A percentile compares a stretch with the other conserved stretches of the same genome.
These are phyloP conservation scores for Anneissia japonica DNA, from an alignment of 35 echinoderm and acorn worm genomes.

Conservation along the genomic window DNA sequence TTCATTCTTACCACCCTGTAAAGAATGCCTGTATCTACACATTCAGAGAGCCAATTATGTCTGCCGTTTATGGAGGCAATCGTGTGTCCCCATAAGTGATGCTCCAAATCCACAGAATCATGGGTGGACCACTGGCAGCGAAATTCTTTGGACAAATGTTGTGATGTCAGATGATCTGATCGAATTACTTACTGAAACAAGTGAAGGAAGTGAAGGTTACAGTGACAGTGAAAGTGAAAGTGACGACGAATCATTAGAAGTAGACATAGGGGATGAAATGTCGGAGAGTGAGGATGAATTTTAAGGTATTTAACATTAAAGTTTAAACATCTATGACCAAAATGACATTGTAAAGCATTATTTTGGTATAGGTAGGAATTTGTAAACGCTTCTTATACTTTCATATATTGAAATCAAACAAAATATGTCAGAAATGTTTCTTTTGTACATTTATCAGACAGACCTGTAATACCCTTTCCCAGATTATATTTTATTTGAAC, in stretches of 20 bases:
- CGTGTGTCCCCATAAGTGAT: not conserved
- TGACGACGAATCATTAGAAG: not conserved
- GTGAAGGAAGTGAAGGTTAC: not conserved
- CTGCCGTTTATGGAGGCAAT: not conserved
- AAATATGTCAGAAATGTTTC: too few relatives aligned
- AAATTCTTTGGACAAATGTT: not conserved
- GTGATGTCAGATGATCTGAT: not conserved
- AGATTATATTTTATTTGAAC: too few relatives aligned
- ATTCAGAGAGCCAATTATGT: not conserved
- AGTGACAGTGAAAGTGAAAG: not conserved
- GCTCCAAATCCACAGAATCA: not conserved
- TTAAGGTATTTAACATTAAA: not conserved
- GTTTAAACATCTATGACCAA: too few relatives aligned
- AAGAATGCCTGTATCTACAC: not conserved
- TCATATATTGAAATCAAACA: too few relatives aligned
- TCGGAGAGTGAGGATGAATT: not conserved
- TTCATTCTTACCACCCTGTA: not conserved
- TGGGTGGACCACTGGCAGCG: not conserved
- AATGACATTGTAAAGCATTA: too few relatives aligned
- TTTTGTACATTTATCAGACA: too few relatives aligned
- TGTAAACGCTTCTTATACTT: too few relatives aligned
- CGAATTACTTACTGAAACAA: not conserved
- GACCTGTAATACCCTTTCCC: too few relatives aligned
- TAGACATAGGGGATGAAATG: not conserved
- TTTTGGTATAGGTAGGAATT: too few relatives aligned